Percentiles rank a stretch among this genome's conserved stretches.
Conservation (phyloP, 1,140 invertebrate genomes). For the Lepidurus apus region DNA sequence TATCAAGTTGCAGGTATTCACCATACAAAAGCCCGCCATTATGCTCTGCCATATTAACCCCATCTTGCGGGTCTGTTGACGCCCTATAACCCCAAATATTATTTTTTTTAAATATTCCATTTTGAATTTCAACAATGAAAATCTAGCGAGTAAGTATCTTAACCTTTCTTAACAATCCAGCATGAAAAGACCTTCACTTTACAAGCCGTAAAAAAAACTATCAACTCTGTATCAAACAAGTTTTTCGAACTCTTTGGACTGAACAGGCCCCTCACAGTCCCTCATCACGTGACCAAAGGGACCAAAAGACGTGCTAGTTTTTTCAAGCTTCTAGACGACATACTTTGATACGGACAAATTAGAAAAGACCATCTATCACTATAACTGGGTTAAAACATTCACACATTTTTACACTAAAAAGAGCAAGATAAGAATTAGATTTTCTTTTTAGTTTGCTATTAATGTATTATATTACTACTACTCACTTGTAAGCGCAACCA, state of each 20-base stretch:
- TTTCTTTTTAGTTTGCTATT: too few relatives aligned
- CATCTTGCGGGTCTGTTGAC: constrained; percentile 34
- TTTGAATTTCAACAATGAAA: not conserved
- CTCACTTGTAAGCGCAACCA: not conserved
- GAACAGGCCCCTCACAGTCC: not conserved
- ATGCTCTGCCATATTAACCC: constrained; percentile 37
- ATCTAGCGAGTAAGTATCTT: not conserved
- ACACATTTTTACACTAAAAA: too few relatives aligned
- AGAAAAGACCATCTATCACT: too few relatives aligned
- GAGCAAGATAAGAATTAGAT: too few relatives aligned
- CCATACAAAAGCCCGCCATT: constrained; percentile 66
- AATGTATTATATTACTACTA: not conserved
- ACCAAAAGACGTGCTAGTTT: not conserved
- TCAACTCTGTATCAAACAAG: not conserved
- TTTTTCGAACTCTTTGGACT: not conserved
- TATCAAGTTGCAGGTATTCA: constrained; percentile 81
- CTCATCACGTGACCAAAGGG: not conserved
- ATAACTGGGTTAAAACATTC: too few relatives aligned
- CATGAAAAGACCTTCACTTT: too few relatives aligned
- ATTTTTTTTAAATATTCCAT: not conserved
- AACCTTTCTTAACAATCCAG: too few relatives aligned
- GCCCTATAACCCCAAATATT: not conserved
- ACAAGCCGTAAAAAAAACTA: too few relatives aligned
- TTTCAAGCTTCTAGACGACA: not conserved
- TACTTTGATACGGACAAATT: too few relatives aligned